A percentile compares a stretch with the other conserved stretches of the same genome.
Evolutionary conservation across 2,113 vertebrate genomes (phyloP).

Genomic region (Brachionichthys hirsutus): DNA sequence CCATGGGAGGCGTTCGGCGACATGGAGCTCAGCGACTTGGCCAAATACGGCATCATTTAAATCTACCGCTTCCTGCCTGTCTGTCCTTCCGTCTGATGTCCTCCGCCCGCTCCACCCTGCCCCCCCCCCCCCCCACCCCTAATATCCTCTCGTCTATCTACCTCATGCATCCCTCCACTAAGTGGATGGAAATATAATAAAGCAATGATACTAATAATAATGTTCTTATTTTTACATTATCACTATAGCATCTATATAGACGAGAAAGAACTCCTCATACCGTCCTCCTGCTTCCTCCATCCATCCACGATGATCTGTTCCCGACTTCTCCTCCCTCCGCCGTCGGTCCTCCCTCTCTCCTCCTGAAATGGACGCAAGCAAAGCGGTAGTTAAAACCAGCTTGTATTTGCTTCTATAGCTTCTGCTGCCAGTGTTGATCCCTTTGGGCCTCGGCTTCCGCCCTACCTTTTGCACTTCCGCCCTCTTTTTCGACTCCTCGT

Average conservation of each 20-base stretch:
- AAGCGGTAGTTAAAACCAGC: constrained; percentile 50
- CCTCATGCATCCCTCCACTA: constrained; percentile 51
- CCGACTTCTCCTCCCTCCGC: neutral
- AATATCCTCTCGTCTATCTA: constrained; percentile 66
- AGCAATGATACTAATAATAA: constrained; percentile 24
- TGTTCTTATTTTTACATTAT: constrained; percentile 53
- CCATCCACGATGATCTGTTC: constrained; percentile 9
- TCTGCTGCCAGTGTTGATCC: constrained; percentile 34
- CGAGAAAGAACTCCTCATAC: constrained; percentile 43
- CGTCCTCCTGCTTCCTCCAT: constrained; percentile 13
- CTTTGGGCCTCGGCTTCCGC: constrained; percentile 36
- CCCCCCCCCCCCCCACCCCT: constrained; percentile 34
- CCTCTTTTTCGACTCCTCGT: constrained; percentile 33
- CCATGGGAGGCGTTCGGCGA: constrained; percentile 98
- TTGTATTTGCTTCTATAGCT: constrained; percentile 66
- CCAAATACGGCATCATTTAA: constrained; percentile 97
- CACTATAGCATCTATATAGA: constrained; percentile 63
- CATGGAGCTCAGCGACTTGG: constrained; percentile 96
- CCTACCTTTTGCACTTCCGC: constrained; percentile 56
- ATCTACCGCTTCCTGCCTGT: constrained; percentile 43
- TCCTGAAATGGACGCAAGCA: constrained; percentile 55
- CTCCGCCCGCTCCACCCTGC: constrained; percentile 23
- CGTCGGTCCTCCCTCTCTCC: constrained; percentile 1
- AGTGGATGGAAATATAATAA: constrained; percentile 31
- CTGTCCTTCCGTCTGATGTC: constrained; percentile 26